Conservation (phyloP, 2,888 invertebrate genomes). For the Apotomis turbidana region DNA sequence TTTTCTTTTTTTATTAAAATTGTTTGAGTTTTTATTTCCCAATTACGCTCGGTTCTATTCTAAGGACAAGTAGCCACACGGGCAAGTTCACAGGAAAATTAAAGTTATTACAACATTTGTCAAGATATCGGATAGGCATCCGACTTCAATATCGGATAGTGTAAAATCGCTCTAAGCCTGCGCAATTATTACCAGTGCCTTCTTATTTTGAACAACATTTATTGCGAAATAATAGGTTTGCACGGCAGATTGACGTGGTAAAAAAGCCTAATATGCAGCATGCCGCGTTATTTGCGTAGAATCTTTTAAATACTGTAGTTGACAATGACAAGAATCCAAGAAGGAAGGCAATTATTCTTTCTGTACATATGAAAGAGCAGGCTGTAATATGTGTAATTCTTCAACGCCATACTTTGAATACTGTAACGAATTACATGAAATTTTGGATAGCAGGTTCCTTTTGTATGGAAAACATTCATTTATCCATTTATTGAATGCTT, state of each 20-base stretch:
- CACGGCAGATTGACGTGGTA: constrained; percentile 26
- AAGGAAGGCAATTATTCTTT: constrained; percentile 12
- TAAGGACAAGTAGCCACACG: no score
- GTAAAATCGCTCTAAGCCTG: background rate
- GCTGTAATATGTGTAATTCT: constrained; percentile 11
- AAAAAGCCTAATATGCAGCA: constrained; percentile 24
- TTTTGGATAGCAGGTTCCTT: background rate
- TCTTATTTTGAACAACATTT: constrained; percentile 37
- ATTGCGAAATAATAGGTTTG: constrained; percentile 40
- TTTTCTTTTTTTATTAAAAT: no score
- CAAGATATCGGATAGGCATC: background rate
- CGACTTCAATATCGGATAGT: background rate
- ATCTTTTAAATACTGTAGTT: constrained; percentile 20
- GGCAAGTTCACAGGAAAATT: no score
- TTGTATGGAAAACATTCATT: background rate
- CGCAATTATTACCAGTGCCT: constrained; percentile 2
- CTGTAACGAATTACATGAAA: constrained; percentile 9
- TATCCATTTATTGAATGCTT: no score
- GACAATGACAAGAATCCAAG: constrained; percentile 17
- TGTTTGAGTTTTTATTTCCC: no score
- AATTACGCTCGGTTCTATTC: no score
- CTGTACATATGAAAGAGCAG: constrained; percentile 14
- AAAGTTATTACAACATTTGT: no score
- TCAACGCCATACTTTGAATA: background rate
- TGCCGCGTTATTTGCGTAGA: constrained; percentile 29